Base-by-base conservation (phyloP, 2,113 vertebrate species). In the Nothocercus nigrocapillus region DNA sequence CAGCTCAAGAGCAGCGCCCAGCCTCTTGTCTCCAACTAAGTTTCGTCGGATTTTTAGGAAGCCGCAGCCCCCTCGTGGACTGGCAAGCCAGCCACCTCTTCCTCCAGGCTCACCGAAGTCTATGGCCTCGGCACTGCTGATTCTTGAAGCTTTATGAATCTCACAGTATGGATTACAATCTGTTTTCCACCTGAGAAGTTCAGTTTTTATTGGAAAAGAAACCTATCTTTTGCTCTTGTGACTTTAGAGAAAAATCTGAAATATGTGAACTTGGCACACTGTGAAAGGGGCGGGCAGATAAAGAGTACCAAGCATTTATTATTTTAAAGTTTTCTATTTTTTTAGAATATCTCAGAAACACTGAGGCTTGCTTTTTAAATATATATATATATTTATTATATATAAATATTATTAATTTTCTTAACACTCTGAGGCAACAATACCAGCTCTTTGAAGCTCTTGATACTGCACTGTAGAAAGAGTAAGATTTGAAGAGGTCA, bases 181-280 rank as follows among this genome's bases (percentile, higher is more conserved):
- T 80, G n/a, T 21, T 66, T 88, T 93, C 62, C 68, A 64, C 11
- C 9, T 7, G 22, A 62, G 36, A 75, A 85, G 27, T 30, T 34
- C 47, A 8, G 9, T 9, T 94, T 82, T 82, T 73, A 5, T 7
- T 82, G 59, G n/a, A 54, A 91, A 70, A 89, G 9, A 58, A 85
- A 70, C 64, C 38, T 1, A 36, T 73, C 81, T 69, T 77, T 82
- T 32, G 34, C n/a, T 38, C 25, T 42, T 69, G 2, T 22, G 19
- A 19, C 45, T 78, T 91, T 54, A n/a, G 36, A 73, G n/a, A 85
- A 87, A 64, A 53, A 69, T 63, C 66, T 42, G 32, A 84, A 83
- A 61, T 81, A 54, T 0, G 0, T 63, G 24, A 47, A 56, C 13
- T 70, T 70, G 28, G 24, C 27, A 5, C 34, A 15, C 5, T 63